These are phyloP conservation scores for Gymnocephalus cernua DNA, from an alignment of 2,113 vertebrate genomes.

Conservation along the genomic window DNA sequence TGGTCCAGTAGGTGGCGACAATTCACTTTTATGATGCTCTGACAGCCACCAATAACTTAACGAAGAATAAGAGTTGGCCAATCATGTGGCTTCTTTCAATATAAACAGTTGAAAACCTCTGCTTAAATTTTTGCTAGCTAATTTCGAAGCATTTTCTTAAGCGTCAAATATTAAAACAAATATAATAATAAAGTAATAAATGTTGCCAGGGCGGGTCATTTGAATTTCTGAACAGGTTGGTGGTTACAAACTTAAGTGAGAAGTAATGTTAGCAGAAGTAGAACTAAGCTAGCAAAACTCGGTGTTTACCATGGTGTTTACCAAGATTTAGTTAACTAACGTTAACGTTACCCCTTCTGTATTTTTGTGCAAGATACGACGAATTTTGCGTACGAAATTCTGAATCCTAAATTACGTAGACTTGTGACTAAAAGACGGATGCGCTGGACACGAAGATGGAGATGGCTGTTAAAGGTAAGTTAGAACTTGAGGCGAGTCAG, in stretches of 20 bases:
- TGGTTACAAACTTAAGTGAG: not conserved
- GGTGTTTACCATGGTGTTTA: not conserved
- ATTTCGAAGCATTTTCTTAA: not conserved
- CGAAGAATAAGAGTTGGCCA: slow-evolving; percentile 42
- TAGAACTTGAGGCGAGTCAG: not conserved
- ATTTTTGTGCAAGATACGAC: not conserved
- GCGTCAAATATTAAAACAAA: not conserved
- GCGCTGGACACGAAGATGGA: slow-evolving; percentile 53
- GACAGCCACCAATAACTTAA: not conserved
- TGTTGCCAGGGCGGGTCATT: fast-evolving
- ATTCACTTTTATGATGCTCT: fast-evolving
- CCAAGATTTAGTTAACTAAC: not conserved
- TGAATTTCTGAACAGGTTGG: too few relatives aligned
- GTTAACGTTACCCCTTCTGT: too few relatives aligned
- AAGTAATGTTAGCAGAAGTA: not conserved
- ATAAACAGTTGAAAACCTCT: not conserved
- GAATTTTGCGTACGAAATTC: not conserved
- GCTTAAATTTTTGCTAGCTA: not conserved
- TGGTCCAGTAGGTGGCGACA: not conserved
- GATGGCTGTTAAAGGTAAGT: slow-evolving; percentile 62
- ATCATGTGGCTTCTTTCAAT: not conserved
- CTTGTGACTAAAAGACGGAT: not conserved
- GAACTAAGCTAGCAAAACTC: too few relatives aligned
- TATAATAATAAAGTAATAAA: too few relatives aligned
- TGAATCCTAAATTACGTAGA: fast-evolving